Conservation (phyloP, 2,113 vertebrate genomes). For the Pogona vitticeps region DNA sequence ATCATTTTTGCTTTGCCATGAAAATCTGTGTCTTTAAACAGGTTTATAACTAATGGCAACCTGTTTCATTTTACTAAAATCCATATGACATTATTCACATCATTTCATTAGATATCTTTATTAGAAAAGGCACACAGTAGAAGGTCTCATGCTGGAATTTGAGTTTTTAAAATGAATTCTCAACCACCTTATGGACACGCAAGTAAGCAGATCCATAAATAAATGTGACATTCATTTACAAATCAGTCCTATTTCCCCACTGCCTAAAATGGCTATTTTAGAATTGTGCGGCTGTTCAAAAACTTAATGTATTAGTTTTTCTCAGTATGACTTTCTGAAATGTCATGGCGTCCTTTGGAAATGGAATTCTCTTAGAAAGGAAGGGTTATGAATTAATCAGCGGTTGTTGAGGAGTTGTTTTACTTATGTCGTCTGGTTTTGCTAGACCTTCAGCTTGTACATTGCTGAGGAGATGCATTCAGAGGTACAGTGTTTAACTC, state of each 20-base stretch:
- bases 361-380: not conserved
- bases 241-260: not conserved
- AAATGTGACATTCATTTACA: not conserved
- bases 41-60: too few species aligned
- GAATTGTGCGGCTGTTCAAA: not conserved
- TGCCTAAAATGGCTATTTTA: not conserved
- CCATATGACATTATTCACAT: constrained; percentile 5
- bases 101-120: constrained; percentile 9
- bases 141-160: constrained; percentile 18
- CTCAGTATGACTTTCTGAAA: not conserved
- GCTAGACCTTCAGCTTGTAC: not conserved
- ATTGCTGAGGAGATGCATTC: not conserved
- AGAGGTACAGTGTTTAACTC: not conserved
- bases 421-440: not conserved
- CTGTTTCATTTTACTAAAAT: too few species aligned
- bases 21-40: too few species aligned
- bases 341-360: not conserved
- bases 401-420: not conserved
- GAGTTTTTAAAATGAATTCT: not conserved
- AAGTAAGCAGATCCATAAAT: constrained; percentile 1
- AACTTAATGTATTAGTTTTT: not conserved
- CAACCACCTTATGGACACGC: not conserved
- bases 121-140: not conserved
- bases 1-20: too few species aligned
- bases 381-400: not conserved